Evolutionary conservation across 2,888 invertebrate genomes (phyloP).

Genomic region (Caenorhabditis sinica): DNA sequence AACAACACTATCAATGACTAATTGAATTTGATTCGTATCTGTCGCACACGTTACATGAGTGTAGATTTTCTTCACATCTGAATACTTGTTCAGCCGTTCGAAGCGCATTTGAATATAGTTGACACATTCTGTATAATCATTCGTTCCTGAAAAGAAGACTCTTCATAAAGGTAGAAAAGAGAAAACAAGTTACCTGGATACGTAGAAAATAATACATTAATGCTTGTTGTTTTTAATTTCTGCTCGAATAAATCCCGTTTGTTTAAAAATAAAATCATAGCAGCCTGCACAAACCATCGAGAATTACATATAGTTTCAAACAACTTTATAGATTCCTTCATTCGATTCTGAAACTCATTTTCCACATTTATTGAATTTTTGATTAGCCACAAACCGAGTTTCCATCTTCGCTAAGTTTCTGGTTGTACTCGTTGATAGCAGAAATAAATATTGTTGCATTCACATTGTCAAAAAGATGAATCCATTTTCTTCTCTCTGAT

Average conservation of each 20-base stretch:
- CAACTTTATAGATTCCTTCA: conserved; percentile 69
- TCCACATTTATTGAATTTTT: neutral
- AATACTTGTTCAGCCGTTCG: conserved; percentile 55
- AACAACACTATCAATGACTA: conserved; percentile 73
- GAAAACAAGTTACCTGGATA: conserved; percentile 61
- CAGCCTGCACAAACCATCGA: conserved; percentile 67
- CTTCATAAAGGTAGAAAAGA: neutral
- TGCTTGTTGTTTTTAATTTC: conserved; percentile 65
- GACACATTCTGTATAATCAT: conserved; percentile 56
- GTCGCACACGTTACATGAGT: conserved; percentile 73
- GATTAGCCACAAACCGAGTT: conserved; percentile 34
- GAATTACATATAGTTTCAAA: conserved; percentile 72
- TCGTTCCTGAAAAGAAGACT: conserved; percentile 52
- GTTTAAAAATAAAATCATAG: conserved; percentile 74
- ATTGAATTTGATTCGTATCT: conserved; percentile 71
- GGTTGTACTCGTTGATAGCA: conserved; percentile 74
- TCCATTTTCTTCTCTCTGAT: conserved; percentile 75
- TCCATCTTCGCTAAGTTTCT: conserved; percentile 69
- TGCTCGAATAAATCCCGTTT: conserved; percentile 73
- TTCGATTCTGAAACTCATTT: conserved; percentile 63
- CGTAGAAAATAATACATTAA: conserved; percentile 64
- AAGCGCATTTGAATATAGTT: conserved; percentile 59
- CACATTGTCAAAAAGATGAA: conserved; percentile 76
- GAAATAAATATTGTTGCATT: conserved; percentile 72
- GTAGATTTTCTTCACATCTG: conserved; percentile 62